phyloP scores from a whole-genome alignment of 1,140 invertebrate genomes.

The Papilio machaon region DNA sequence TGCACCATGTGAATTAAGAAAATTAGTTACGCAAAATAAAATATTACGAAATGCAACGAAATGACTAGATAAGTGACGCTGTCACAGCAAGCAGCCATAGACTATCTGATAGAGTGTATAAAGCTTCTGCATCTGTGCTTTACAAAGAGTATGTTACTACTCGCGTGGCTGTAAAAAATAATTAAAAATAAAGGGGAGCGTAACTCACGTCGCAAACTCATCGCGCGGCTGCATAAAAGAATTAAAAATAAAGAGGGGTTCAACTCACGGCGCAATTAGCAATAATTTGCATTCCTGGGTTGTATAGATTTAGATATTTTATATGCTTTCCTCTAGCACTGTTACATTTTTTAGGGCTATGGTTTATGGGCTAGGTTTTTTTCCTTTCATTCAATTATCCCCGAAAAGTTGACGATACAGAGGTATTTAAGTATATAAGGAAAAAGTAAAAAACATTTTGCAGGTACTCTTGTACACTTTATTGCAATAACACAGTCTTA shows the following conservation, averaged over 20 bases:
- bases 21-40: slow-evolving; percentile 34
- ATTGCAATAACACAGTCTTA: slow-evolving; percentile 80
- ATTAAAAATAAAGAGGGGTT: too few relatives aligned
- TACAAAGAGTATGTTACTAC: not conserved
- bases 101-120: not conserved
- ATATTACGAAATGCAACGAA: slow-evolving; percentile 11
- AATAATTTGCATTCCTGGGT: too few relatives aligned
- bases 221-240: too few relatives aligned
- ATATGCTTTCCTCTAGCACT: too few relatives aligned
- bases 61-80: slow-evolving; percentile 2
- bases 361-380: too few relatives aligned
- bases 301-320: too few relatives aligned
- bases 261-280: too few relatives aligned
- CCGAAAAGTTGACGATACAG: not conserved
- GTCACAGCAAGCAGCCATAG: not conserved
- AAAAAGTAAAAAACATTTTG: slow-evolving; percentile 42
- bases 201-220: not conserved
- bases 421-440: slow-evolving; percentile 32
- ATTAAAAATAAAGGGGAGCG: not conserved
- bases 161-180: not conserved
- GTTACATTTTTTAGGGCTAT: too few relatives aligned
- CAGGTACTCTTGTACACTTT: slow-evolving; percentile 73
- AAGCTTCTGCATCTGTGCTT: slow-evolving; percentile 3
- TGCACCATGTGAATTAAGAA: slow-evolving; percentile 29
- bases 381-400: not conserved